Percentiles rank a stretch among this genome's conserved stretches.
Conservation (phyloP, 2,797 vertebrate species). For the Phrynocephalus guinanensis region DNA sequence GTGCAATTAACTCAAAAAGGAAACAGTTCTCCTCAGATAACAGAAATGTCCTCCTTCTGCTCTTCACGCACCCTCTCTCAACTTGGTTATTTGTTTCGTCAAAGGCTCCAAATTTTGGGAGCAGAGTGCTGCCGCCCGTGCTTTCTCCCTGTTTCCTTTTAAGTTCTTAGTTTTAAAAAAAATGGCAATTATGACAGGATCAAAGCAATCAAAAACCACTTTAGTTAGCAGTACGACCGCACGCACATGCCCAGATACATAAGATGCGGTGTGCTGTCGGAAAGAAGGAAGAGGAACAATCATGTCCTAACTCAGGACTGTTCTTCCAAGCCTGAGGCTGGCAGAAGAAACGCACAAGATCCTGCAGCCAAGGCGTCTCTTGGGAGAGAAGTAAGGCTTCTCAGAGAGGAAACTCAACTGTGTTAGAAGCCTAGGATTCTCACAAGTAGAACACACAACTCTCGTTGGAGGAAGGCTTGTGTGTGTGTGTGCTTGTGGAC, state of each 20-base stretch:
- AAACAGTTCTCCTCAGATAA: not conserved
- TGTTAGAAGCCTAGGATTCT: not conserved
- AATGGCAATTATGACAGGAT: not conserved
- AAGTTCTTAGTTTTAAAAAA: not conserved
- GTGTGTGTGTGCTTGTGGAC: not conserved
- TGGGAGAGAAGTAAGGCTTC: not conserved
- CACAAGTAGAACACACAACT: not conserved
- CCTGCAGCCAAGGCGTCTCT: too few relatives aligned
- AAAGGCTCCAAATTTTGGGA: too few relatives aligned
- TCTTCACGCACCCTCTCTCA: not conserved
- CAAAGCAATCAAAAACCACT: not conserved
- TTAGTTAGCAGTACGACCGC: too few relatives aligned
- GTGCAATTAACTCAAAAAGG: not conserved
- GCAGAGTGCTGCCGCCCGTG: too few relatives aligned
- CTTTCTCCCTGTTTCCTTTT: not conserved
- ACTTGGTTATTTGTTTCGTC: not conserved
- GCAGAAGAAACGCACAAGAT: not conserved
- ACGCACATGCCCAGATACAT: not conserved
- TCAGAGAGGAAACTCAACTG: not conserved
- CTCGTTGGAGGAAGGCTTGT: too few relatives aligned
- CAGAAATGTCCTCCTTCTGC: not conserved
- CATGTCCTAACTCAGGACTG: not conserved
- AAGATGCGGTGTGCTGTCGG: too few relatives aligned
- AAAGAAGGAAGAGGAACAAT: not conserved
- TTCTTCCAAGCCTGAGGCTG: not conserved